Conservation (phyloP, 2,888 invertebrate genomes). For the Corbicula japonica region DNA sequence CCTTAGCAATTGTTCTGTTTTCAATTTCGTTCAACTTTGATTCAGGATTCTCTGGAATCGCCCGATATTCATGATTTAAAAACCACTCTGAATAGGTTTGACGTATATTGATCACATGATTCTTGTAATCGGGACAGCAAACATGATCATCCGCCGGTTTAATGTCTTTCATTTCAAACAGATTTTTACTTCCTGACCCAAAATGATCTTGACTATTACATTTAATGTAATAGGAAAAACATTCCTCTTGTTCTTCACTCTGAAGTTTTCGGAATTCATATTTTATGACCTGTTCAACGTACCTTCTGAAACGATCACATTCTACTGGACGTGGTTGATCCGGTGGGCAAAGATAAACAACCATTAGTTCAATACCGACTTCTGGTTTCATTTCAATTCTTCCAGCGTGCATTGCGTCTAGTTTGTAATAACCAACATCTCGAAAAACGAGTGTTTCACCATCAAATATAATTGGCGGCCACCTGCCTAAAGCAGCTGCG, state of each 20-base stretch:
- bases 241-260: not conserved
- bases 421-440: constrained; percentile 13
- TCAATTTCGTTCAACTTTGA: no score
- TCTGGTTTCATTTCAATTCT: constrained; percentile 5
- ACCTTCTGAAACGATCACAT: constrained; percentile 13
- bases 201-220: constrained; percentile 19
- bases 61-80: no score
- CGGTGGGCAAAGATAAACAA: constrained; percentile 7
- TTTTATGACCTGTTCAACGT: not conserved
- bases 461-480: constrained; percentile 24
- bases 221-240: not conserved
- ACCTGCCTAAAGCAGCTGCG: constrained; percentile 31
- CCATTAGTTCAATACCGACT: constrained; percentile 15
- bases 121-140: constrained; percentile 16
- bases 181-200: constrained; percentile 8
- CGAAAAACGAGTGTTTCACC: constrained; percentile 13
- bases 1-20: no score
- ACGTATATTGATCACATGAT: no score
- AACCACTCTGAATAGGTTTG: no score
- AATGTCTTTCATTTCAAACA: not conserved
- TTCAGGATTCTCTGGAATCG: no score
- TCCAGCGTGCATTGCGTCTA: constrained; percentile 36
- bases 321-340: not conserved
- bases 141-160: not conserved
- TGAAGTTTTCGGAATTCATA: constrained; percentile 16